Conservation (phyloP, 2,113 vertebrate species). For the Lamprologus lemairii region DNA sequence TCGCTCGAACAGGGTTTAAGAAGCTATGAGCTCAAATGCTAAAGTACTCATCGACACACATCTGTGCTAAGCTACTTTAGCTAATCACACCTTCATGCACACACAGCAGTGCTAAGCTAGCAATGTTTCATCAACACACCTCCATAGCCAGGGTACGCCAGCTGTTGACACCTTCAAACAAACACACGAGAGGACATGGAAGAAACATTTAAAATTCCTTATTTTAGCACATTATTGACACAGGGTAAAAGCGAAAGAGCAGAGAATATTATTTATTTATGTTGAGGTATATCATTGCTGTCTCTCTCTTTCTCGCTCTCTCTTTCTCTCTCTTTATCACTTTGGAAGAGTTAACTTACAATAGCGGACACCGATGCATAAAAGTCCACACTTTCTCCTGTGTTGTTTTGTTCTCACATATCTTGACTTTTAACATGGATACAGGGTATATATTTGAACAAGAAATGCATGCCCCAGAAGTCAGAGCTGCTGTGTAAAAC, state of each 20-base stretch:
- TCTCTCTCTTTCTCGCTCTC: neutral
- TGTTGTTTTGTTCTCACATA: conserved; percentile 65
- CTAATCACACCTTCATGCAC: neutral
- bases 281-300: conserved; percentile 29
- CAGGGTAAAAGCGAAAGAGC: conserved; percentile 71
- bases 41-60: neutral
- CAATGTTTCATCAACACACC: conserved; percentile 12
- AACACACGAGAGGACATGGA: conserved; percentile 32
- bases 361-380: conserved; percentile 63
- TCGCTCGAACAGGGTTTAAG: conserved; percentile 47
- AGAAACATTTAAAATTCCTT: conserved; percentile 42
- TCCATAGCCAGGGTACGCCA: neutral
- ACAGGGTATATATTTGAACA: conserved; percentile 99
- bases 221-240: conserved; percentile 65
- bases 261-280: conserved; percentile 65
- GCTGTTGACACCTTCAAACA: conserved; percentile 50
- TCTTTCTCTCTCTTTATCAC: conserved; percentile 4
- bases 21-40: conserved; percentile 9
- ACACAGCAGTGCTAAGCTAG: conserved; percentile 35
- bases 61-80: neutral
- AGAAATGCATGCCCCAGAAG: conserved; percentile 82
- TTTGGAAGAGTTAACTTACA: conserved; percentile 53
- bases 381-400: conserved; percentile 65
- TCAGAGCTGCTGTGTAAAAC: conserved; percentile 54
- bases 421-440: conserved; percentile 92